Evolutionary conservation across 2,888 invertebrate genomes (phyloP).

Genomic region (Leucozona laternaria): DNA sequence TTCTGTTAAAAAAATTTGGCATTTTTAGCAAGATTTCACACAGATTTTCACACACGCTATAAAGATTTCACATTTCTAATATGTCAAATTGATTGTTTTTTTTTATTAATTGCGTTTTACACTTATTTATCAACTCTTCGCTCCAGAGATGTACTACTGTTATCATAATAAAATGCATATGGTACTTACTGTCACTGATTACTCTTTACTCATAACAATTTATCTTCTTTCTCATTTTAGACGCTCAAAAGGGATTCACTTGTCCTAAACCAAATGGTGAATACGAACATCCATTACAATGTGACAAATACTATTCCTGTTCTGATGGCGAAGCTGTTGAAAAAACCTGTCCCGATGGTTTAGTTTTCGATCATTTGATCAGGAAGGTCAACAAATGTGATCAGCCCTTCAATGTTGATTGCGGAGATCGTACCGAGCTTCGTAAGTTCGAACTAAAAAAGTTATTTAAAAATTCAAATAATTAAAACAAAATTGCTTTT

Average conservation of each 20-base stretch:
- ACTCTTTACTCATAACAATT: no score
- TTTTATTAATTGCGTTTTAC: no score
- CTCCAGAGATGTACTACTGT: no score
- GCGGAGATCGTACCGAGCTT: conserved; percentile 93
- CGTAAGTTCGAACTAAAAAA: conserved; percentile 88
- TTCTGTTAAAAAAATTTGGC: no score
- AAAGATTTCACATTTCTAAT: no score
- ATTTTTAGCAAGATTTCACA: no score
- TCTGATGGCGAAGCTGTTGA: conserved; percentile 88
- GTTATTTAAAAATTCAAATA: background rate
- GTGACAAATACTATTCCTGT: conserved; percentile 94
- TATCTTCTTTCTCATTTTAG: conserved; percentile 74
- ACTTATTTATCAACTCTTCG: no score
- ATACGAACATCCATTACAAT: conserved; percentile 91
- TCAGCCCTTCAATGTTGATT: conserved; percentile 96
- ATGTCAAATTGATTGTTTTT: no score
- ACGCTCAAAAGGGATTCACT: conserved; percentile 85
- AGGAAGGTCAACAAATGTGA: conserved; percentile 96
- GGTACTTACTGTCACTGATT: no score
- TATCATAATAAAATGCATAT: no score
- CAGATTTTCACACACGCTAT: no score
- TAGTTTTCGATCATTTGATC: conserved; percentile 93
- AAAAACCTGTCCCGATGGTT: conserved; percentile 93
- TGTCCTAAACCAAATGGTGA: conserved; percentile 93
- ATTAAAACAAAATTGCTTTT: background rate